A percentile compares a stretch with the other conserved stretches of the same genome.
Evolutionary conservation across 1,140 invertebrate genomes (phyloP).

Genomic region (Drosophila watanabei): DNA sequence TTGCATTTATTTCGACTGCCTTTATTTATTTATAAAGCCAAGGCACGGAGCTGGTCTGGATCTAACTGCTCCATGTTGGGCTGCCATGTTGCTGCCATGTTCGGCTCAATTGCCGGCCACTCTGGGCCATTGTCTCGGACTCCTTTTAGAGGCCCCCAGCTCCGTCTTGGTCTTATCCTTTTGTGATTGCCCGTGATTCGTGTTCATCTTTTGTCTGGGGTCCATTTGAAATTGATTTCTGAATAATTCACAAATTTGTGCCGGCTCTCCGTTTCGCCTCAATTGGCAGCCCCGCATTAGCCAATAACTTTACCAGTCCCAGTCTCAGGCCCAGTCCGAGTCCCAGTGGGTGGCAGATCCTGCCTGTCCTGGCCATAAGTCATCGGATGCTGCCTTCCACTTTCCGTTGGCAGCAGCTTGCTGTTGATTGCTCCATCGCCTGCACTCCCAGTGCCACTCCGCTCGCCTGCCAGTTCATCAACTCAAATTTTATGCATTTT

Average conservation of each 20-base stretch:
- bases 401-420: slow-evolving; percentile 55
- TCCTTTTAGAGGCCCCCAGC: not conserved
- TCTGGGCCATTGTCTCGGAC: slow-evolving; percentile 53
- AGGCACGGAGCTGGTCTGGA: slow-evolving; percentile 31
- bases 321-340: slow-evolving; percentile 7
- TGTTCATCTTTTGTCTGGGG: slow-evolving; percentile 44
- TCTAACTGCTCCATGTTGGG: slow-evolving; percentile 64
- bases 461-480: slow-evolving; percentile 66
- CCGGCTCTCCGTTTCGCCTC: slow-evolving; percentile 36
- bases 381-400: slow-evolving; percentile 45
- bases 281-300: slow-evolving; percentile 69
- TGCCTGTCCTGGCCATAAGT: slow-evolving; percentile 57
- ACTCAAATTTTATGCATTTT: slow-evolving; percentile 85
- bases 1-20: slow-evolving; percentile 75
- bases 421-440: slow-evolving; percentile 65
- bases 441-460: slow-evolving; percentile 1
- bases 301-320: slow-evolving; percentile 57
- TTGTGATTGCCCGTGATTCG: slow-evolving; percentile 26
- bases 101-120: slow-evolving; percentile 61
- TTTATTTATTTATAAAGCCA: slow-evolving; percentile 80
- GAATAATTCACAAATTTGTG: slow-evolving; percentile 75
- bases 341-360: slow-evolving; percentile 3
- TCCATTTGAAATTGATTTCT: slow-evolving; percentile 75
- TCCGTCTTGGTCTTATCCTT: slow-evolving; percentile 26
- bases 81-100: slow-evolving; percentile 81